These are phyloP conservation scores for Phoebastria nigripes DNA, from an alignment of 2,797 vertebrate species.

Conservation along the genomic window DNA sequence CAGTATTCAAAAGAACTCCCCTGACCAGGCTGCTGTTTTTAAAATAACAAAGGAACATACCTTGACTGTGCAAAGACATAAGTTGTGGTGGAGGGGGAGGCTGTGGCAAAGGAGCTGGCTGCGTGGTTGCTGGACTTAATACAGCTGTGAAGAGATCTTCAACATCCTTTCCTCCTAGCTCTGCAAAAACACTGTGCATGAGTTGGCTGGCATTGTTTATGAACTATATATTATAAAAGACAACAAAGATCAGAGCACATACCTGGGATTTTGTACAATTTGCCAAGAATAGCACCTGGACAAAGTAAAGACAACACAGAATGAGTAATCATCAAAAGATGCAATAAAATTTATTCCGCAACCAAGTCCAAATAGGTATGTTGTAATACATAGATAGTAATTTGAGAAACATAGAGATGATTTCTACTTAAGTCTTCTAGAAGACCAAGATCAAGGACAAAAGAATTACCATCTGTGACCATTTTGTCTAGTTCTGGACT, in stretches of 20 bases:
- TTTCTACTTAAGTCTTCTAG: slow-evolving; percentile 8
- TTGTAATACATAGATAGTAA: neutral
- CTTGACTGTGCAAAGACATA: slow-evolving; percentile 83
- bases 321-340: slow-evolving; percentile 8
- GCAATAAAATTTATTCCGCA: neutral
- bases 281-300: slow-evolving; percentile 96
- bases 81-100: slow-evolving; percentile 76
- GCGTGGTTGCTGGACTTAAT: slow-evolving; percentile 88
- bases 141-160: slow-evolving; percentile 98
- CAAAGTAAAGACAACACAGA: slow-evolving; percentile 41
- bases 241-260: slow-evolving; percentile 37
- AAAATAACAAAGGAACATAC: slow-evolving; percentile 64
- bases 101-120: slow-evolving; percentile 84
- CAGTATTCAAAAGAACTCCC: neutral
- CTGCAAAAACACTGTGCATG: slow-evolving; percentile 69
- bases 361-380: neutral
- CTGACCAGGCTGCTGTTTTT: neutral
- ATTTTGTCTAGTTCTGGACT: slow-evolving; percentile 98
- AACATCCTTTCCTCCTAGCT: slow-evolving; percentile 96
- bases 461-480: slow-evolving; percentile 94
- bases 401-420: neutral
- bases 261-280: slow-evolving; percentile 99
- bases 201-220: neutral
- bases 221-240: neutral
- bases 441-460: slow-evolving; percentile 33